Evolutionary conservation across 1,140 invertebrate genomes (phyloP).

Genomic region (Pygmarrhopalites habei): DNA sequence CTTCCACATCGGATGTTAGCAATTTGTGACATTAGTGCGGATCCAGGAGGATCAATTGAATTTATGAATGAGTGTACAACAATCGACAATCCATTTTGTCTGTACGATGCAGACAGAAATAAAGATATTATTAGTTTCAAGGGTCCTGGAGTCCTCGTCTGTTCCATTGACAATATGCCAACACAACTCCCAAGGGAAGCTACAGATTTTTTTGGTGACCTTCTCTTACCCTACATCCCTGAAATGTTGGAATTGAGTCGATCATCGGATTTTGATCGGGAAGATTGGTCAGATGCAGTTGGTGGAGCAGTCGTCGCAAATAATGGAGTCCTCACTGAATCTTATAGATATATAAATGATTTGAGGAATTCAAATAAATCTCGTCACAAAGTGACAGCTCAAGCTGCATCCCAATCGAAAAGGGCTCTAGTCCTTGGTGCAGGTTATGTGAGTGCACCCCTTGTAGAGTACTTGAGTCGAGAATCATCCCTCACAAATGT

Average conservation of each 20-base stretch:
- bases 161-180: conserved; percentile 99
- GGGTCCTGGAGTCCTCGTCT: conserved; percentile 92
- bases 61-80: conserved; percentile 99
- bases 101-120: conserved; percentile 97
- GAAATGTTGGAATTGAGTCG: conserved; percentile 64
- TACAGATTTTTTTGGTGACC: conserved; percentile 94
- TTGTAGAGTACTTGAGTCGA: conserved; percentile 86
- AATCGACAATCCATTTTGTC: conserved; percentile 96
- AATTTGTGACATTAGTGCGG: conserved; percentile 97
- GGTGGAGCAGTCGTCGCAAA: conserved; percentile 86
- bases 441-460: conserved; percentile 84
- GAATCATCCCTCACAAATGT: conserved; percentile 68
- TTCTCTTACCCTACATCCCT: conserved; percentile 77
- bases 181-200: conserved; percentile 94
- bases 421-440: conserved; percentile 84
- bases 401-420: conserved; percentile 38
- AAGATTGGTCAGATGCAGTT: conserved; percentile 62
- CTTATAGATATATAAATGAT: conserved; percentile 82
- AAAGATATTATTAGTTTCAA: conserved; percentile 92
- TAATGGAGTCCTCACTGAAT: conserved; percentile 83
- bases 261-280: background rate
- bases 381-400: conserved; percentile 33
- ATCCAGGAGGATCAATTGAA: conserved; percentile 97
- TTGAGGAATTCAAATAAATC: conserved; percentile 56
- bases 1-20: conserved; percentile 81